Evolutionary conservation across 2,113 vertebrate species (phyloP).

Genomic region (Marcusenius ussheri): DNA sequence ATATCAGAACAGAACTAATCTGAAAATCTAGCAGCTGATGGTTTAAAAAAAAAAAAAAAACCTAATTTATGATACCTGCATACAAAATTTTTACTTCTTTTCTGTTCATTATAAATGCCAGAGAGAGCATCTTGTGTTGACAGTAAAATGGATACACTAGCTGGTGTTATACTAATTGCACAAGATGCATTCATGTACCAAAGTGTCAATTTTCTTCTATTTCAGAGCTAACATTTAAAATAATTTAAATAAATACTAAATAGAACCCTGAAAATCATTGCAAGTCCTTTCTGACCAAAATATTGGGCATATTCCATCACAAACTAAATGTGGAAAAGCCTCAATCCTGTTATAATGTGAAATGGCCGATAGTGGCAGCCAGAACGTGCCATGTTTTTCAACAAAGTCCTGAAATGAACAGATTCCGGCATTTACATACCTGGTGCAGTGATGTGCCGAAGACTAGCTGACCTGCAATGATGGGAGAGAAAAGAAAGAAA

Average conservation of each 20-base stretch:
- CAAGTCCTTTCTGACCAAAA: not conserved
- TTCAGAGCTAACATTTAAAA: not conserved
- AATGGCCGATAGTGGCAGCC: not conserved
- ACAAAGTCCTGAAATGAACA: not conserved
- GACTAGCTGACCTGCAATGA: not conserved
- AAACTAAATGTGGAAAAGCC: not conserved
- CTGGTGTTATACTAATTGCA: not conserved
- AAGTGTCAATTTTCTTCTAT: not conserved
- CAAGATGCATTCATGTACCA: not conserved
- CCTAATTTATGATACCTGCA: not conserved
- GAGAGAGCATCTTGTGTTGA: not conserved
- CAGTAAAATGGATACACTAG: not conserved
- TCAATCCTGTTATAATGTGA: not conserved
- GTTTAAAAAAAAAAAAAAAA: not conserved
- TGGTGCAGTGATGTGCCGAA: not conserved
- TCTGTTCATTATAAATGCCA: not conserved
- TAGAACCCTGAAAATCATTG: not conserved
- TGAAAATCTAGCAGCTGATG: not conserved
- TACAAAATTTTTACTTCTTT: not conserved
- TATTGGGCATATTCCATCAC: not conserved
- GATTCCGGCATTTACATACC: not conserved
- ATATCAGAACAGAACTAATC: not conserved
- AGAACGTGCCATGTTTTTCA: not conserved
- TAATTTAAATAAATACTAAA: not conserved
- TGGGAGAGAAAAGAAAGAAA: not conserved